These are phyloP conservation scores for Gambusia affinis DNA, from an alignment of 2,113 vertebrate species.

Conservation along the genomic window DNA sequence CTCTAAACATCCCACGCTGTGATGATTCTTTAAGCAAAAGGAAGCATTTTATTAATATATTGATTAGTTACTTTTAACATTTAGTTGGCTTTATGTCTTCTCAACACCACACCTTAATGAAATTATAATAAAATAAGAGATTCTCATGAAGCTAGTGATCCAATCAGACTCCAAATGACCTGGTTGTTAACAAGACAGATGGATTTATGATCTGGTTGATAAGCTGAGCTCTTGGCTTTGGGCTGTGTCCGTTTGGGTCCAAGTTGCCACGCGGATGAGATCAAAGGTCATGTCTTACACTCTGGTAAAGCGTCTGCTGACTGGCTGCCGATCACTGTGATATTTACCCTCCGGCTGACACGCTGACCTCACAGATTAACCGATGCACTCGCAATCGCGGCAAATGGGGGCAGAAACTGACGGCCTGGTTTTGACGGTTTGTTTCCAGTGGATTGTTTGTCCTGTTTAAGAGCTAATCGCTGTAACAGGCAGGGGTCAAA, in stretches of 20 bases:
- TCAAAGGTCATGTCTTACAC: neutral
- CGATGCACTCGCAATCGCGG: neutral
- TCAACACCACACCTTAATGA: neutral
- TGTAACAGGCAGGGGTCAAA: neutral
- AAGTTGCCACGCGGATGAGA: neutral
- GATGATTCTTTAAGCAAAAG: neutral
- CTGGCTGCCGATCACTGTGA: neutral
- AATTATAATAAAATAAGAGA: neutral
- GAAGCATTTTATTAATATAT: neutral
- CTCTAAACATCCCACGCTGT: neutral
- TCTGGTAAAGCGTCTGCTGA: neutral
- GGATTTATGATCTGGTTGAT: neutral
- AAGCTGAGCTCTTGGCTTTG: neutral
- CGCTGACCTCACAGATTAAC: neutral
- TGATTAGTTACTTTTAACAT: neutral
- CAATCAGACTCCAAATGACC: neutral
- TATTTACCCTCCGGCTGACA: neutral
- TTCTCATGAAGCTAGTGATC: neutral
- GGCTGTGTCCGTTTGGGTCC: neutral
- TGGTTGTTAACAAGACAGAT: neutral
- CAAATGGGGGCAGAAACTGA: neutral
- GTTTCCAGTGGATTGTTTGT: neutral
- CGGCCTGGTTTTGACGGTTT: neutral
- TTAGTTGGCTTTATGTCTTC: neutral
- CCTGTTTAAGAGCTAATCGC: neutral